Evolutionary conservation across 2,797 vertebrate species (phyloP), one percentile per base, ranked within the genome.

Genomic region (Chrysocyon brachyurus): DNA sequence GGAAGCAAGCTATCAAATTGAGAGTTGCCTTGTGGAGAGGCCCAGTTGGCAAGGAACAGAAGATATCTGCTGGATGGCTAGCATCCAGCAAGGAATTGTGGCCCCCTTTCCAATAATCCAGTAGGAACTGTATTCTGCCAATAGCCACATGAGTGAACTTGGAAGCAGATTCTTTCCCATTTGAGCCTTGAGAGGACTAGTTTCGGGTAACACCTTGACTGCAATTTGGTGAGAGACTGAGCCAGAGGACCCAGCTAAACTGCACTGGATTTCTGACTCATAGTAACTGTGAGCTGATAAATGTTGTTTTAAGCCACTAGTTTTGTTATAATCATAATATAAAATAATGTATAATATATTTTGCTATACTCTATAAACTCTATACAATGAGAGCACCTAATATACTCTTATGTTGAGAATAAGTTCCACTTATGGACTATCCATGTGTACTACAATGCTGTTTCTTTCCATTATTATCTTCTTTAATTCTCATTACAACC

Each of bases 401-500:
- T 75, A 33, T 17, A 81, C 14, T 26, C 21, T 75, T 52, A 52
- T 68, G 52, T 90, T 89, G 57, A 81, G n/a, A 94, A 84, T 56
- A 95, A 93, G 40, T 85, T 31, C 5, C 40, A 54, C 16, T 85
- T 70, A 54, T 46, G 40, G 31, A 57, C 24, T 91, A 64, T 59
- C 21, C 33, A 36, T 49, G 15, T 90, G 3, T 95, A 81, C 4
- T 54, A 85, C 40, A 81, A 46, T 46, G 78, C 72, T 89, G 21
- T 61, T 66, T 75, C 84, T 96, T 87, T 86, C 26, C 66, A 56
- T 63, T 77, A 87, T 89, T 70, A 72, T 54, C 17, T n/a, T 59
- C 21, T 81, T 75, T 94, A 49, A 31, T 66, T 36, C 78, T 59
- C 31, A 33, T 28, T 77, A 33, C 40, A 78, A 8, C 57, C 70